Base-by-base conservation (phyloP, 2,113 vertebrate species). In the Thryonomys swinderianus region DNA sequence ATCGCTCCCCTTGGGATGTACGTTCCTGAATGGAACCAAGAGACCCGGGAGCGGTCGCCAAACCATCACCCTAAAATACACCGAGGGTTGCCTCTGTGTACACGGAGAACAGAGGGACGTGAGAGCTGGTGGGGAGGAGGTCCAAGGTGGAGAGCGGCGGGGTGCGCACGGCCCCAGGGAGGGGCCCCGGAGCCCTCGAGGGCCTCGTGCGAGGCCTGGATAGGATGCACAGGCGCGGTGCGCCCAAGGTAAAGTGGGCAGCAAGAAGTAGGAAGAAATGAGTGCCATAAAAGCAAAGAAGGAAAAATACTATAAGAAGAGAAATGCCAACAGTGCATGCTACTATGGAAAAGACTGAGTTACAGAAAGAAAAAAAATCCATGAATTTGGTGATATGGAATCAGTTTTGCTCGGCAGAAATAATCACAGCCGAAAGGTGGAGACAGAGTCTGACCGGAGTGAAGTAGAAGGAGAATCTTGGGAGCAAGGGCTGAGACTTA, bases 351-450 rank as follows among this genome's bases (percentile, higher is more conserved):
- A 94, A 91, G 64, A 80, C 90, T 88, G 85, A 85, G n/a, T 48
- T 37, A 67, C n/a, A 79, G n/a, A n/a, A n/a, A n/a, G 62, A 32
- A 80, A 34, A 62, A 94, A 18, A 90, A 85, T 79, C 27, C n/a
- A 55, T n/a, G 40, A 4, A 9, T 45, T 86, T 74, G n/a, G 32
- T 30, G 69, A 94, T 80, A 18, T 27, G n/a, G 57, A 76, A 96
- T 82, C 61, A 83, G 37, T 83, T 96, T 85, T 95, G 11, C 42
- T 90, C 67, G 37, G 95, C 59, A 73, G 90, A 37, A 66, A 13
- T 13, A 71, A 55, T 53, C 53, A 7, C 4, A 37, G 48, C 18
- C 17, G 23, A 79, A 48, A 51, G 59, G 53, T 20, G 27, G 34
- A 83, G 30, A n/a, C 23, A 79, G 20, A 62, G 32, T 5, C 2